Evolutionary conservation across 2,797 vertebrate genomes (phyloP).

Genomic region (Cossypha caffra): DNA sequence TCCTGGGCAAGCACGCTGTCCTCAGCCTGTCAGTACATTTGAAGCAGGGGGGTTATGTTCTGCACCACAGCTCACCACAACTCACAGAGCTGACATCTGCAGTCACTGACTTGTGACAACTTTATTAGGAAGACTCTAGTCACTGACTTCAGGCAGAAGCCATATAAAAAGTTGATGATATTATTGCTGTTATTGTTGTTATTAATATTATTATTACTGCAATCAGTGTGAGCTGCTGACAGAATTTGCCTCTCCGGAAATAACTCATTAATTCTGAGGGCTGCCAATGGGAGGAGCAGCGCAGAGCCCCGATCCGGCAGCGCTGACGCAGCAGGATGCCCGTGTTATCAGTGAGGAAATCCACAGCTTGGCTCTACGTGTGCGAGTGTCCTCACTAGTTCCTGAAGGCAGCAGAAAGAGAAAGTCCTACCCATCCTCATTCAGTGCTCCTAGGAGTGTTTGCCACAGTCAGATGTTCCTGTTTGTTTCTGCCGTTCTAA

Average conservation of each 20-base stretch:
- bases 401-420: constrained; percentile 54
- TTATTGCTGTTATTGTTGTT: neutral
- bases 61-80: neutral
- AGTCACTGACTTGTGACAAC: neutral
- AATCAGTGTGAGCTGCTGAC: neutral
- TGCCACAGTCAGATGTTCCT: neutral
- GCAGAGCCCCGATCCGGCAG: neutral
- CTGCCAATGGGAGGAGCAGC: constrained; percentile 22
- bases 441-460: neutral
- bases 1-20: neutral
- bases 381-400: constrained; percentile 45
- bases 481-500: neutral
- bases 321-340: constrained; percentile 71
- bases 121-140: neutral
- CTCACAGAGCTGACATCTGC: neutral
- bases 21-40: neutral
- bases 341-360: constrained; percentile 73
- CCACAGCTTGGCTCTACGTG: constrained; percentile 18
- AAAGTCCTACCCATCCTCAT: constrained; percentile 24
- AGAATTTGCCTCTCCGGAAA: constrained; percentile 5
- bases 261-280: constrained; percentile 37
- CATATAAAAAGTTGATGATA: neutral
- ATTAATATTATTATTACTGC: neutral
- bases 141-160: neutral
- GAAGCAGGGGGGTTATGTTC: neutral